Percentiles rank a stretch among this genome's conserved stretches.
Evolutionary conservation across 92 coral and sea anemone species (phyloP).

Genomic region (Anthopleura xanthogrammica): DNA sequence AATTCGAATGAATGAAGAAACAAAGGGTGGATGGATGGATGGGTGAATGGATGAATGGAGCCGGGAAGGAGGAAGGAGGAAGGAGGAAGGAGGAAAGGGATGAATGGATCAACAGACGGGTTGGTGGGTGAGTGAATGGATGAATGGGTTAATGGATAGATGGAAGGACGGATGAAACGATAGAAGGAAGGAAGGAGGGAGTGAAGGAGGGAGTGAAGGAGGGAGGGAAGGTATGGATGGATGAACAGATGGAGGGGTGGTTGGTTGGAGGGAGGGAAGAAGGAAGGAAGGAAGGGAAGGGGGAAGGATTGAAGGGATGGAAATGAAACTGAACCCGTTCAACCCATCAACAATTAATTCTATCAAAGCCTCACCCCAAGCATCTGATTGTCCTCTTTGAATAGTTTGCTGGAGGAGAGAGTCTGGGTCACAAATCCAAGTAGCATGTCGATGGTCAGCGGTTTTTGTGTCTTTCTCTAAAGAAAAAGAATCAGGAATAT

Average conservation of each 20-base stretch:
- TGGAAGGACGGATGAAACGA: not conserved
- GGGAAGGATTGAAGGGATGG: no score
- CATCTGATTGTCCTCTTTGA: slow-evolving; percentile 71
- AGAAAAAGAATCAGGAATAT: not conserved
- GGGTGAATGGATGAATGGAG: not conserved
- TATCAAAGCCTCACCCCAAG: slow-evolving; percentile 72
- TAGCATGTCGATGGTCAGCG: slow-evolving; percentile 63
- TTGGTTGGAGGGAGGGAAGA: not conserved
- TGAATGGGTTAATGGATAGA: not conserved
- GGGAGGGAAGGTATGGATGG: not conserved
- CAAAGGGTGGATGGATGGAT: not conserved
- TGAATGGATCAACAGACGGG: not conserved
- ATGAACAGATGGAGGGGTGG: not conserved
- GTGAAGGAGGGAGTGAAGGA: not conserved
- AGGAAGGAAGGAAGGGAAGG: no score
- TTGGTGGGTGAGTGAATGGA: not conserved
- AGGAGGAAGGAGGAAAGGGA: not conserved
- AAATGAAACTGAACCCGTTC: not conserved
- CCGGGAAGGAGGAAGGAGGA: not conserved
- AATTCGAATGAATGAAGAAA: not conserved
- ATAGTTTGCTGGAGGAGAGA: slow-evolving; percentile 72
- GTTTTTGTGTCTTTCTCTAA: slow-evolving; percentile 58
- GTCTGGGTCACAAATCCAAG: slow-evolving; percentile 83
- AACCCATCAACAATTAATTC: no score
- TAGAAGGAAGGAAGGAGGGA: no score